Evolutionary conservation across 2,797 vertebrate genomes (phyloP), one percentile per base, ranked within the genome.

Genomic region (Acipenser oxyrinchus): DNA sequence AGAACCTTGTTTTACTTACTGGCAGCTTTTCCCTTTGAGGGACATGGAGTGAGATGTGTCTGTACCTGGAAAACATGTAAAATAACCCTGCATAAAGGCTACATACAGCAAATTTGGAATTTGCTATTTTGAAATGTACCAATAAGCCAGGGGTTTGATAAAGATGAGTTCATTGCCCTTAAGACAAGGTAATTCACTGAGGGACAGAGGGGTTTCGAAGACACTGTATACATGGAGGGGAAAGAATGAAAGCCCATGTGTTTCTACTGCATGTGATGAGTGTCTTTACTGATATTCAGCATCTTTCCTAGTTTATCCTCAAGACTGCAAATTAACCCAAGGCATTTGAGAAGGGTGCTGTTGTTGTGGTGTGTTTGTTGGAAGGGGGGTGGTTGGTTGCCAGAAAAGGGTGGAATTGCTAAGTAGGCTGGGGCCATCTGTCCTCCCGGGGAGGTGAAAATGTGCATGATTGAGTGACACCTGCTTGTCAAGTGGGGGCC

Each of bases 391-490:
- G 65, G 15, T 10, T 8, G 60, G 72, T 74, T 81, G 75, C 77
- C 76, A 78, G 68, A 62, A 81, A 76, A 79, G 78, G 70, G 66
- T 78, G 77, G 79, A 87, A 87, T 87, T 74, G 76, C 86, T 88
- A 86, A 92, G 82, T 80, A 81, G 82, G 73, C 75, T 79, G 81
- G 82, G 85, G 84, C 86, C 86, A 86, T 90, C 86, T 91, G 88
- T 85, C 85, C 86, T 86, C 83, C 76, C 66, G 78, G 80, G 78
- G 83, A 84, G 76, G 75, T 71, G 75, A 79, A 80, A 82, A 71
- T 69, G 77, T 72, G 70, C 74, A 68, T 86, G 87, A 87, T 91
- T 88, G 90, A 93, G 81, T 91, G 89, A 88, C 90, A 93, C 87
- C 90, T 92, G 90, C 89, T 91, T 89, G 89, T 92, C 87, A 92